Evolutionary conservation across 2,888 invertebrate genomes (phyloP), one percentile per base, ranked within the genome.

Genomic region (Hyalella azteca): DNA sequence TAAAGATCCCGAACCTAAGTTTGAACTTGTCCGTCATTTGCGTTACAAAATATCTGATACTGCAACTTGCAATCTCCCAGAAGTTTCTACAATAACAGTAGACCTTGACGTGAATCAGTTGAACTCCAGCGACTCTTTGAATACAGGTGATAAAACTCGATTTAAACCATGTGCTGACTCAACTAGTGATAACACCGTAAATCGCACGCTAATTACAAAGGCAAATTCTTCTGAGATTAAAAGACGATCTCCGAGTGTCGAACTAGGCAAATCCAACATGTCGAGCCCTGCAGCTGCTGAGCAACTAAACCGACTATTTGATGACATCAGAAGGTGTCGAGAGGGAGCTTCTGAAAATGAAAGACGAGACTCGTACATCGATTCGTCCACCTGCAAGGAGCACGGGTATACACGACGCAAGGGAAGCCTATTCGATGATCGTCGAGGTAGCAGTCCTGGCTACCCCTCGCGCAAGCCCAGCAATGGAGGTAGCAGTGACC

Each of bases 361-460:
- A n/a, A 40, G 75, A 11, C 75, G 75, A 13, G 75, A 75, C 36
- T 75, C 75, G 0, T 75, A 75, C 41, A 75, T 75, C 75, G 75
- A 75, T 39, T 75, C 75, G 40, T 75, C 75, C 11, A 54, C 40
- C 26, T 79, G 78, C 29, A 77, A 40, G 32, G 66, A 73, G 32
- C 79, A 76, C 54, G 78, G 78, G 22, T n/a, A n/a, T n/a, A n/a
- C n/a, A n/a, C n/a, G n/a, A n/a, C 49, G 66, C 26, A 59, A 60
- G 19, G 45, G 60, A 11, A 60, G 60, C 41, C 4, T 60, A 22
- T 41, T 26, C 29, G 78, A 49, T 22, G 80, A 80, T 19, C 41
- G 80, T 13, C 54, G 80, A 1, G 48, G 77, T 73, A 81, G 79
- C 40, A 78, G 49, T 75, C 29, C 41, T 2, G 45, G 75, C 4